A percentile compares a stretch with the other conserved stretches of the same genome.
These are phyloP conservation scores for Recurvirostra avosetta DNA, from an alignment of 2,113 vertebrate species.

Conservation along the genomic window DNA sequence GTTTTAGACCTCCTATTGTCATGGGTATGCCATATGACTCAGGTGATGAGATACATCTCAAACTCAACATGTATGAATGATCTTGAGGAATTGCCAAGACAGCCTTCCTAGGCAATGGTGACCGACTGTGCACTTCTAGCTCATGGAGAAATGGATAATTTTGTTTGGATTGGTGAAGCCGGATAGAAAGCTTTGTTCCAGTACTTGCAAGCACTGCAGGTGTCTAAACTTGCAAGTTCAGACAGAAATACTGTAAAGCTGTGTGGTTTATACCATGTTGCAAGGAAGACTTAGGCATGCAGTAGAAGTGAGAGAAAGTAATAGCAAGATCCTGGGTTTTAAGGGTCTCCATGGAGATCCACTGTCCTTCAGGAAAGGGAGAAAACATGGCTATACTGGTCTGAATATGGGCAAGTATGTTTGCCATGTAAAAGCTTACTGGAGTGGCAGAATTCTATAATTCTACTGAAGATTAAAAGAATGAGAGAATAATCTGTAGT, in stretches of 20 bases:
- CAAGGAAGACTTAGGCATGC: conserved; percentile 33
- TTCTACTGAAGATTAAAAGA: background rate
- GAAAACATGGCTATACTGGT: background rate
- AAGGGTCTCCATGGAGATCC: background rate
- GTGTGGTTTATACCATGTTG: conserved; percentile 30
- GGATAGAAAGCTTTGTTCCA: conserved; percentile 47
- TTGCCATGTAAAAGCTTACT: background rate
- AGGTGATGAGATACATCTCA: background rate
- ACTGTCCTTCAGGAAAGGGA: background rate
- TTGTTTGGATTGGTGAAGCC: conserved; percentile 53
- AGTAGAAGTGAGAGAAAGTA: conserved; percentile 38
- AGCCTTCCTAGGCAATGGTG: background rate
- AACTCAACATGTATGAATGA: background rate
- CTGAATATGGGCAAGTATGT: background rate
- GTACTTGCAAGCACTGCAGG: conserved; percentile 25
- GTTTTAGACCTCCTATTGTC: background rate
- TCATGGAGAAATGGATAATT: conserved; percentile 18
- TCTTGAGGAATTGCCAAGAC: background rate
- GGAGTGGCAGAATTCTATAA: background rate
- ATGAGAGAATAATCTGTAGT: background rate
- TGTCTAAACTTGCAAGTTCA: conserved; percentile 53
- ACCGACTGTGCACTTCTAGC: background rate
- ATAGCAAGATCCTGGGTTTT: conserved; percentile 31
- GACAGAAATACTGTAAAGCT: conserved; percentile 41
- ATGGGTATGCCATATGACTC: background rate